phyloP scores from a whole-genome alignment of 2,797 vertebrate species.

The Malacoctenus gilli region DNA sequence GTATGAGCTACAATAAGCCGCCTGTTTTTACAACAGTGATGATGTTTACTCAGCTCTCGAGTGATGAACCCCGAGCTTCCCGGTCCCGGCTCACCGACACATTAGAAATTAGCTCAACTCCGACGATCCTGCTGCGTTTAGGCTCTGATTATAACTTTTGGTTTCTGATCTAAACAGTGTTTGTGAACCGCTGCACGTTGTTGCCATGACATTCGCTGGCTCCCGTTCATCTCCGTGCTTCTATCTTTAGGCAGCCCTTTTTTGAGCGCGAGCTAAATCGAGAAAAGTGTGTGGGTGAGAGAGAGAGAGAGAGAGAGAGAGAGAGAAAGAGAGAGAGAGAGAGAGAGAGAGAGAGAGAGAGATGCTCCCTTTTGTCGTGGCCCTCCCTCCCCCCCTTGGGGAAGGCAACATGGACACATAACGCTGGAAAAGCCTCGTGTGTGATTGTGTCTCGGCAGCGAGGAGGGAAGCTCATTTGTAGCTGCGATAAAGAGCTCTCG shows the following conservation, averaged over 20 bases:
- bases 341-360: slow-evolving; percentile 66
- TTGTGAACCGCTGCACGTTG: slow-evolving; percentile 70
- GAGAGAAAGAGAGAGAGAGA: slow-evolving; percentile 68
- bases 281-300: slow-evolving; percentile 77
- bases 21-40: slow-evolving; percentile 21
- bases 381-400: slow-evolving; percentile 65
- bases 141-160: slow-evolving; percentile 61
- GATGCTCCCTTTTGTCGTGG: slow-evolving; percentile 72
- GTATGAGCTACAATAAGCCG: slow-evolving; percentile 19
- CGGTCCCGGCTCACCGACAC: slow-evolving; percentile 16
- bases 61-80: slow-evolving; percentile 31
- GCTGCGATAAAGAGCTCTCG: slow-evolving; percentile 2
- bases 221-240: slow-evolving; percentile 77
- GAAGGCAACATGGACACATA: slow-evolving; percentile 52
- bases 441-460: slow-evolving; percentile 32
- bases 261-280: slow-evolving; percentile 81
- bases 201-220: slow-evolving; percentile 80
- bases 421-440: slow-evolving; percentile 34
- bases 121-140: slow-evolving; percentile 39
- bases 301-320: slow-evolving; percentile 69
- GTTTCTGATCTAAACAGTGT: slow-evolving; percentile 64
- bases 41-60: slow-evolving; percentile 23
- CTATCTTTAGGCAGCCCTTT: slow-evolving; percentile 83
- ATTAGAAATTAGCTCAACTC: slow-evolving; percentile 36
- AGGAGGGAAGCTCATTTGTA: slow-evolving; percentile 38